Evolutionary conservation across 2,113 vertebrate species (phyloP).

Genomic region (Pygathrix nemaeus): DNA sequence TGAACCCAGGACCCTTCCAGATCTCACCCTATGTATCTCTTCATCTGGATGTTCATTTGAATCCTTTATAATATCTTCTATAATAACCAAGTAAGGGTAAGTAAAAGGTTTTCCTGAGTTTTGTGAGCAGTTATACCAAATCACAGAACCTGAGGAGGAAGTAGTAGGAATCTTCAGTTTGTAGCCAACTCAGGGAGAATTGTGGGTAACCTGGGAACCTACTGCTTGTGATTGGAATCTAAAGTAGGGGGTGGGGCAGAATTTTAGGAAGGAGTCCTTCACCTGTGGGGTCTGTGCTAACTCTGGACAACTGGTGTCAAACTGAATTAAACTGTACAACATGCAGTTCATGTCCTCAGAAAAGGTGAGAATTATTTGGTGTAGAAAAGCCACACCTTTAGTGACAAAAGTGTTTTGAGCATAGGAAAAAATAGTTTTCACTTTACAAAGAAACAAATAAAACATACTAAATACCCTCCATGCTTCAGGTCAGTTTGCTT

Average conservation of each 20-base stretch:
- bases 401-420: not conserved
- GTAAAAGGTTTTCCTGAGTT: not conserved
- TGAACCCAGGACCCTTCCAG: not conserved
- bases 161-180: not conserved
- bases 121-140: not conserved
- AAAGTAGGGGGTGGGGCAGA: not conserved
- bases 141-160: not conserved
- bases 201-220: not conserved
- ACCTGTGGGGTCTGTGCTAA: not conserved
- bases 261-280: not conserved
- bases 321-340: not conserved
- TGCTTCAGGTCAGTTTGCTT: not conserved
- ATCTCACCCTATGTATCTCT: not conserved
- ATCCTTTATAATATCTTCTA: not conserved
- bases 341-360: not conserved
- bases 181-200: not conserved
- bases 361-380: not conserved
- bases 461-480: not conserved
- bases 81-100: not conserved
- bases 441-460: not conserved
- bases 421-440: not conserved
- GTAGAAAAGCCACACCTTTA: not conserved
- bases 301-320: not conserved
- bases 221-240: not conserved
- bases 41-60: not conserved